Evolutionary conservation across 2,888 invertebrate genomes (phyloP).

Genomic region (Dryobotodes eremita): DNA sequence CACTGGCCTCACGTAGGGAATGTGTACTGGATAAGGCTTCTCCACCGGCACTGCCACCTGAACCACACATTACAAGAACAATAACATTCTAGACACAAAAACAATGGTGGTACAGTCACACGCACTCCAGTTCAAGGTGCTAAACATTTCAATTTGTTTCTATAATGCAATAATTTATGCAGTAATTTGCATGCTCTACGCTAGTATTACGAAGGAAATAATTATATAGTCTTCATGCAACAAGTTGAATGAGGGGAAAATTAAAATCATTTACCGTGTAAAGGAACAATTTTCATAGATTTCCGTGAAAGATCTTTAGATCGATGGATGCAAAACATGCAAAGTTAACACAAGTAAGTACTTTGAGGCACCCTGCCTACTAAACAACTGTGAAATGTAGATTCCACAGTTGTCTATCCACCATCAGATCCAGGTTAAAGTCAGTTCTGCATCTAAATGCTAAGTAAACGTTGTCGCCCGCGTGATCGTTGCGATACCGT

Average conservation of each 20-base stretch:
- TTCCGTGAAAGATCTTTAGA: conserved; percentile 48
- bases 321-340: conserved; percentile 54
- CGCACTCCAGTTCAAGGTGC: conserved; percentile 43
- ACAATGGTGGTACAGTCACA: conserved; percentile 1
- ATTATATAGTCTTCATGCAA: conserved; percentile 62
- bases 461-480: conserved; percentile 44
- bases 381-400: not conserved
- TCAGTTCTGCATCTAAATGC: conserved; percentile 38
- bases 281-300: conserved; percentile 46
- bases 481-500: conserved; percentile 44
- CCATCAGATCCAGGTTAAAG: conserved; percentile 21
- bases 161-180: conserved; percentile 23
- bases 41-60: conserved; percentile 93
- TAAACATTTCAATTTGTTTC: conserved; percentile 51
- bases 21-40: conserved; percentile 93
- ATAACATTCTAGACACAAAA: conserved; percentile 16
- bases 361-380: conserved; percentile 31
- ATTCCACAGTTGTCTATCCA: too few relatives aligned
- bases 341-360: conserved; percentile 31
- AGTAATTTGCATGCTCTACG: conserved; percentile 50
- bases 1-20: conserved; percentile 92
- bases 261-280: conserved; percentile 51
- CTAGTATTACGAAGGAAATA: conserved; percentile 54
- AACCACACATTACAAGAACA: conserved; percentile 38
- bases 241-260: conserved; percentile 37